Conservation (phyloP, 2,797 vertebrate species). For the Kryptolebias ocellatus region DNA sequence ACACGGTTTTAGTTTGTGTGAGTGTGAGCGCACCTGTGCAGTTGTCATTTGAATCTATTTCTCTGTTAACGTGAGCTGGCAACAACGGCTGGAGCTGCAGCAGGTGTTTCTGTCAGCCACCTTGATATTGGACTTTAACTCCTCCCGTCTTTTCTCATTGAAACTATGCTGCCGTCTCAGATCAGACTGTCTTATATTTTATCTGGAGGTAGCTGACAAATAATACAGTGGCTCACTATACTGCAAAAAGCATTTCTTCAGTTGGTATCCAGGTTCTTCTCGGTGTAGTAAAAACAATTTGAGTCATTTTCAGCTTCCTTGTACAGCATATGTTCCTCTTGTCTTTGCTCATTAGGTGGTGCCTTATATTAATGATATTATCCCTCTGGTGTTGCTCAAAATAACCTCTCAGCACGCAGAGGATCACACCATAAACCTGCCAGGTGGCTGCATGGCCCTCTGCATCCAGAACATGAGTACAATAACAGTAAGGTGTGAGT, state of each 20-base stretch:
- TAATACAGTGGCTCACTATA: neutral
- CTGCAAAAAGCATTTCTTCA: neutral
- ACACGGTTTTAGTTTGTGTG: neutral
- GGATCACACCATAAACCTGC: constrained; percentile 45
- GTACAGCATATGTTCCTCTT: neutral
- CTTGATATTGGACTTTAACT: constrained; percentile 37
- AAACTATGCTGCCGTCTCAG: constrained; percentile 19
- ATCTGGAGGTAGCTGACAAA: neutral
- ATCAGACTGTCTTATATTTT: constrained; percentile 17
- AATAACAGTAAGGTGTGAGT: constrained; percentile 34
- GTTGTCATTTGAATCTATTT: constrained; percentile 27
- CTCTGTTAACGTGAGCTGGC: constrained; percentile 31
- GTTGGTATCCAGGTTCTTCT: neutral
- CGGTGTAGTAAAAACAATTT: neutral
- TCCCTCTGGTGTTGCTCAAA: constrained; percentile 34
- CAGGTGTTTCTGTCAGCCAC: constrained; percentile 51
- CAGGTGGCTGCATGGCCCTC: constrained; percentile 61
- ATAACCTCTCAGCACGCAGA: constrained; percentile 53
- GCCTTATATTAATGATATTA: constrained; percentile 33
- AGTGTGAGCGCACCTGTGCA: constrained; percentile 7
- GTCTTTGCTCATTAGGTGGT: constrained; percentile 23
- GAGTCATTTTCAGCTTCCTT: constrained; percentile 3
- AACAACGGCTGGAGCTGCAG: constrained; percentile 48
- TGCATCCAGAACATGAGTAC: constrained; percentile 51
- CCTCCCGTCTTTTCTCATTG: constrained; percentile 7